Percentiles rank a stretch among this genome's conserved stretches.
phyloP scores from a whole-genome alignment of 1,140 invertebrate species.

The Bombus picipes region DNA sequence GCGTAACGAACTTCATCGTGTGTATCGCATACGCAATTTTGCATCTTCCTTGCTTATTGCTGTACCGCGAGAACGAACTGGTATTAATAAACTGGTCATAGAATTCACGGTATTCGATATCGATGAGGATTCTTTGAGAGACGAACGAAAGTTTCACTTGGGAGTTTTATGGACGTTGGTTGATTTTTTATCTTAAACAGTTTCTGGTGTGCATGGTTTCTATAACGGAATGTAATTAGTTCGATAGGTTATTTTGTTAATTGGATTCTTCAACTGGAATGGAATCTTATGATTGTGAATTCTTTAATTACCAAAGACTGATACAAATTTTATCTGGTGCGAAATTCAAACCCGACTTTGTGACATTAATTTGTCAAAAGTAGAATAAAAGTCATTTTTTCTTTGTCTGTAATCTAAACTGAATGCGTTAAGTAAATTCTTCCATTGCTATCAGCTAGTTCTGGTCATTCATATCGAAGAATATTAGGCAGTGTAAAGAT shows the following conservation, averaged over 20 bases:
- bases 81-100: conserved; percentile 16
- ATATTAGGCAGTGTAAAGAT: too few relatives aligned
- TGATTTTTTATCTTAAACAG: not conserved
- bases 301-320: too few relatives aligned
- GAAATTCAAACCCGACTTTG: not conserved
- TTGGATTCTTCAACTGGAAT: too few relatives aligned
- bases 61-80: not conserved
- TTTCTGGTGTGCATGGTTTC: too few relatives aligned
- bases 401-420: not conserved
- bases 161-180: not conserved
- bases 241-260: too few relatives aligned
- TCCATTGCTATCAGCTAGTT: too few relatives aligned
- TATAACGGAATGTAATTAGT: too few relatives aligned
- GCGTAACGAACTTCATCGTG: conserved; percentile 28
- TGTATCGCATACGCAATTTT: too few relatives aligned
- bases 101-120: conserved; percentile 12
- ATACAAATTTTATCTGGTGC: not conserved
- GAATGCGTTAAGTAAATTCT: too few relatives aligned
- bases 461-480: too few relatives aligned
- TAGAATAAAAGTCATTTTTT: not conserved
- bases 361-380: not conserved
- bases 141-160: not conserved
- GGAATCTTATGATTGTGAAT: too few relatives aligned
- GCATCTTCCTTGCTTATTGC: too few relatives aligned
- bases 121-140: not conserved